Conservation (phyloP, 2,113 vertebrate species). For the Lucifuga dentata region DNA sequence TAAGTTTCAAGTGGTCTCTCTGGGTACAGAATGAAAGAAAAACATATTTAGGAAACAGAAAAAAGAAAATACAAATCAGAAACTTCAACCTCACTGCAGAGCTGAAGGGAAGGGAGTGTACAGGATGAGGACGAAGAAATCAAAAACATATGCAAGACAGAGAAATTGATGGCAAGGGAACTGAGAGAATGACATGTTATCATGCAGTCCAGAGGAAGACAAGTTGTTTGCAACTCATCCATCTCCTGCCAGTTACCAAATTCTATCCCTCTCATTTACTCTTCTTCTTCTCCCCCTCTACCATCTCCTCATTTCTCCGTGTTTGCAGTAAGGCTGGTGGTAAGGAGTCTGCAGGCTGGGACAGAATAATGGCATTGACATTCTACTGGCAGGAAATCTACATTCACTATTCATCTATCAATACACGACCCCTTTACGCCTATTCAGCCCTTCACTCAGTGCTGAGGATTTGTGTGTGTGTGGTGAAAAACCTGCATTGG, state of each 20-base stretch:
- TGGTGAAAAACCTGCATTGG: slow-evolving; percentile 3
- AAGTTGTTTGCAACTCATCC: slow-evolving; percentile 66
- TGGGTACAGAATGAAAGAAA: slow-evolving; percentile 23
- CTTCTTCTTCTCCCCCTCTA: slow-evolving; percentile 21
- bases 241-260: slow-evolving; percentile 63
- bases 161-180: slow-evolving; percentile 42
- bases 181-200: slow-evolving; percentile 59
- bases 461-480: not conserved
- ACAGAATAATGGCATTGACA: slow-evolving; percentile 59
- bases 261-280: slow-evolving; percentile 50
- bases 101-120: not conserved
- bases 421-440: slow-evolving; percentile 36
- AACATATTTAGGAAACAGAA: slow-evolving; percentile 39
- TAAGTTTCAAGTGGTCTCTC: slow-evolving; percentile 53
- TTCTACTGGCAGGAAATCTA: slow-evolving; percentile 60
- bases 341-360: slow-evolving; percentile 33
- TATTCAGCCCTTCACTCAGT: slow-evolving; percentile 44
- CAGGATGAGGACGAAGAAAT: no score
- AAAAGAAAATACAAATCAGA: slow-evolving; percentile 32
- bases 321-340: slow-evolving; percentile 52
- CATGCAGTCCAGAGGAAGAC: slow-evolving; percentile 64
- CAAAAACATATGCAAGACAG: slow-evolving; percentile 30
- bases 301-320: slow-evolving; percentile 26
- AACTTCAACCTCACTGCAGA: slow-evolving; percentile 15
- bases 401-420: slow-evolving; percentile 61